Evolutionary conservation across 2,888 invertebrate genomes (phyloP).

Genomic region (Microplitis manilae): DNA sequence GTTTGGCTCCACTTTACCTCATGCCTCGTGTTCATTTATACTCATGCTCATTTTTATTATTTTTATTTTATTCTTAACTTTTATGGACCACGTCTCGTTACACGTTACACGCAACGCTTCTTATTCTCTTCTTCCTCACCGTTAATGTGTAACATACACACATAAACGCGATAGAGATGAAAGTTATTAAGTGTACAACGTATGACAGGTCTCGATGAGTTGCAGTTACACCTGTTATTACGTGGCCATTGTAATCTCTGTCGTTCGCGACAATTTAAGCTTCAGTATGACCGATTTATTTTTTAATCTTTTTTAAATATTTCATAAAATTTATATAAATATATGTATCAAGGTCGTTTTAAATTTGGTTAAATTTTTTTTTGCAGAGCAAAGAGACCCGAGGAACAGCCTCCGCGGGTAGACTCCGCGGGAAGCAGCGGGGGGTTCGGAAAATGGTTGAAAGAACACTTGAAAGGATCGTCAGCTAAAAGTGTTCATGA

Average conservation of each 20-base stretch:
- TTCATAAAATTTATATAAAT: conserved; percentile 2
- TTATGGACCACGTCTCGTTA: conserved; percentile 15
- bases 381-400: conserved; percentile 58
- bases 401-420: conserved; percentile 33
- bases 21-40: background rate
- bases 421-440: conserved; percentile 51
- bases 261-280: background rate
- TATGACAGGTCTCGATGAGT: background rate
- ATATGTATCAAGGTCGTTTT: background rate
- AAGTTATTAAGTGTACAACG: background rate
- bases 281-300: background rate
- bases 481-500: conserved; percentile 49
- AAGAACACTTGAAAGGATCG: conserved; percentile 65
- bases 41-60: conserved; percentile 6
- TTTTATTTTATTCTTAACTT: conserved; percentile 11
- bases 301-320: background rate
- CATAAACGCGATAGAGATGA: conserved; percentile 1
- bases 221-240: conserved; percentile 10
- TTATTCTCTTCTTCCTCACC: conserved; percentile 21
- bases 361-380: conserved; percentile 30
- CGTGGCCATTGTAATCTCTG: conserved; percentile 11
- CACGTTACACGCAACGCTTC: conserved; percentile 38
- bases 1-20: conserved; percentile 42
- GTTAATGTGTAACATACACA: conserved; percentile 9
- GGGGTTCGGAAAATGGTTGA: conserved; percentile 68